Evolutionary conservation across 2,888 invertebrate genomes (phyloP).

Genomic region (Drosophila pegasa): DNA sequence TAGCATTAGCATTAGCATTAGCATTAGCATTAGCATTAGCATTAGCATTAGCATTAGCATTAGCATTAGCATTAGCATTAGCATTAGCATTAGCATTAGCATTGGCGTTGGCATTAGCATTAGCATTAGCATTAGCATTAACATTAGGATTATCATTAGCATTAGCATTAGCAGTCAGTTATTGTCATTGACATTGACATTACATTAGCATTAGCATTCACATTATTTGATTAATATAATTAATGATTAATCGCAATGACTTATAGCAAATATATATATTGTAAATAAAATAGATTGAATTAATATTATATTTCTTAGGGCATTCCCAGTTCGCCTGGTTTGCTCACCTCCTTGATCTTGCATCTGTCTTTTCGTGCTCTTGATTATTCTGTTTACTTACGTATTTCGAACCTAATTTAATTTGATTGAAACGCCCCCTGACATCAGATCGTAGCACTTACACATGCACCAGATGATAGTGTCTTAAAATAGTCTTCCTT

Average conservation of each 20-base stretch:
- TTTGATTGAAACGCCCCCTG: conserved; percentile 25
- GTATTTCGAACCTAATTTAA: conserved; percentile 28
- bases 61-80: background rate
- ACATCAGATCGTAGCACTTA: conserved; percentile 11
- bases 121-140: background rate
- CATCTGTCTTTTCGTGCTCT: conserved; percentile 7
- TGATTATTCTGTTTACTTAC: conserved; percentile 49
- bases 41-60: background rate
- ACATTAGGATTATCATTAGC: background rate
- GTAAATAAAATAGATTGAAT: background rate
- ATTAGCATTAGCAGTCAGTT: too few relatives aligned
- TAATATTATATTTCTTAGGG: background rate
- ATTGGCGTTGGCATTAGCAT: background rate
- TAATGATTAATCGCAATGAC: too few relatives aligned
- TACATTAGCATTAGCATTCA: too few relatives aligned
- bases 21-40: too few relatives aligned
- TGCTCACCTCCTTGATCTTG: background rate
- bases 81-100: background rate
- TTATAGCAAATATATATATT: background rate
- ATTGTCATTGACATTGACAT: too few relatives aligned
- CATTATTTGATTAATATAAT: too few relatives aligned
- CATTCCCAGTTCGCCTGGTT: background rate
- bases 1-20: background rate
- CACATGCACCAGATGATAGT: conserved; percentile 7
- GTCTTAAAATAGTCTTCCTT: conserved; percentile 3